Percentiles rank a stretch among this genome's conserved stretches.
These are phyloP conservation scores for Pasiphila rectangulata DNA, from an alignment of 2,888 invertebrate species.

Conservation along the genomic window DNA sequence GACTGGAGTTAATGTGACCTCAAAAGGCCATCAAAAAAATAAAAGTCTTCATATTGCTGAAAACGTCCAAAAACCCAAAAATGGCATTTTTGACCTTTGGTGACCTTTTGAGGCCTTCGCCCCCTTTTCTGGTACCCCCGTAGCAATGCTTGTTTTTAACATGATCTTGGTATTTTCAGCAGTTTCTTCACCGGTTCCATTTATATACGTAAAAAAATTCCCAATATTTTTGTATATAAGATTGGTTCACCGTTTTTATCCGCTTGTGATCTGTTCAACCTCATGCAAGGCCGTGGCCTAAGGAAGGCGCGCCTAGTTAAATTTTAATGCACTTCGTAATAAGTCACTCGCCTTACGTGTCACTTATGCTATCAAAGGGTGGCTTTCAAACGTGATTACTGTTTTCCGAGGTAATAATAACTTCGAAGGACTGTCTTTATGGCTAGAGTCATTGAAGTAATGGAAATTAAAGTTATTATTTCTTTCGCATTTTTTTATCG, in stretches of 20 bases:
- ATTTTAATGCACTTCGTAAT: constrained; percentile 46
- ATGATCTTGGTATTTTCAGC: no score
- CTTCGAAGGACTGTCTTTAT: constrained; percentile 23
- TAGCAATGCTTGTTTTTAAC: no score
- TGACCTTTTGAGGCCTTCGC: no score
- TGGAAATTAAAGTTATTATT: constrained; percentile 15
- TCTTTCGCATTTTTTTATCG: not conserved
- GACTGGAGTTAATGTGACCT: no score
- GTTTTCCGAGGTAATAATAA: constrained; percentile 25
- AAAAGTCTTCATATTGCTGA: no score
- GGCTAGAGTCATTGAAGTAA: constrained; percentile 19
- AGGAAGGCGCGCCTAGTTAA: constrained; percentile 53
- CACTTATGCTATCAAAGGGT: constrained; percentile 31
- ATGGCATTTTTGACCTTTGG: no score
- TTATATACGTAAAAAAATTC: no score
- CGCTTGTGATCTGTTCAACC: not conserved
- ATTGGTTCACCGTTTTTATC: not conserved
- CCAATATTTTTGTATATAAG: no score
- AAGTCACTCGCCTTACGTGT: constrained; percentile 33
- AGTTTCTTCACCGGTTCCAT: no score
- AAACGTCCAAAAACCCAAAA: no score
- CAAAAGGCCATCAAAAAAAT: no score
- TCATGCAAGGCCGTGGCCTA: constrained; percentile 27
- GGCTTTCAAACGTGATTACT: constrained; percentile 36
- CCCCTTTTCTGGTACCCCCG: no score